These are phyloP conservation scores for Hapalemur alaotrensis DNA, from an alignment of 2,797 vertebrate genomes.

Conservation along the genomic window DNA sequence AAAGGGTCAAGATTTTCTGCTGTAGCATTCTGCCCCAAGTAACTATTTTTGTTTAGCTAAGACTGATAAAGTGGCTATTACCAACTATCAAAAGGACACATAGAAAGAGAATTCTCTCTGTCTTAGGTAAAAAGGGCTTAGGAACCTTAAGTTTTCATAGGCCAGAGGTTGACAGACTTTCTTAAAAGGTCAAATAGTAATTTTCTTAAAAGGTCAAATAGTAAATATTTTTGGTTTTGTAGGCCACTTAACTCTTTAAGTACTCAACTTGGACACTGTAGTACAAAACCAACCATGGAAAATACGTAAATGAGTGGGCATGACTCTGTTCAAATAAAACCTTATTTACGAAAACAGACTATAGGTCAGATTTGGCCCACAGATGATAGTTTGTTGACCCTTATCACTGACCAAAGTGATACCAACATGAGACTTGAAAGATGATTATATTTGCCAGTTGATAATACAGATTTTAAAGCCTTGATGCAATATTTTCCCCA, in stretches of 20 bases:
- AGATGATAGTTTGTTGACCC: background rate
- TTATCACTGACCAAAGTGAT: background rate
- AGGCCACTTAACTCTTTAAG: background rate
- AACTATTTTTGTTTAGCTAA: conserved; percentile 35
- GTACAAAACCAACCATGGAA: background rate
- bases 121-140: background rate
- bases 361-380: background rate
- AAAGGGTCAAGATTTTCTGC: background rate
- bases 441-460: background rate
- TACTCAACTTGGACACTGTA: background rate
- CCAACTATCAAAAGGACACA: background rate
- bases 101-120: background rate
- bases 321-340: background rate
- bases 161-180: background rate
- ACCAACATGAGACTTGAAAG: background rate
- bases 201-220: conserved; percentile 22
- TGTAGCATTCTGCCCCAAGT: background rate
- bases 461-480: background rate
- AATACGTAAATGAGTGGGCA: background rate
- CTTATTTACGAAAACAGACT: background rate
- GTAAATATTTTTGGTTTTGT: background rate
- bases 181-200: background rate
- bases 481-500: background rate
- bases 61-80: background rate
- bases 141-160: conserved; percentile 3